Base-by-base conservation (phyloP, 2,888 invertebrate species). In the Phortica okadai region DNA sequence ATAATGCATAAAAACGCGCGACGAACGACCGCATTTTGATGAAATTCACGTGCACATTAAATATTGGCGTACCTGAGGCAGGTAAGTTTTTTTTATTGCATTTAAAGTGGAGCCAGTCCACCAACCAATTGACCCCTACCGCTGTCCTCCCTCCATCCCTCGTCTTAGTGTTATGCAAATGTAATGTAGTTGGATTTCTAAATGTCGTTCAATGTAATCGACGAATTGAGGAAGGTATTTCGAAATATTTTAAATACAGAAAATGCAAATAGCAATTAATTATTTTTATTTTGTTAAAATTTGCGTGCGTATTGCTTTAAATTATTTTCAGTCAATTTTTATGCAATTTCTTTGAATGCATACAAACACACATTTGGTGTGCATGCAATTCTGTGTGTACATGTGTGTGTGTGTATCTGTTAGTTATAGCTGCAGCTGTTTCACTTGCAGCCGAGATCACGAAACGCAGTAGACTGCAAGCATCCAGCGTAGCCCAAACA, bases 1-100 rank as follows among this genome's bases (percentile, higher is more conserved):
- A 64, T 33, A 16, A 54, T 74, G 62, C 6, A 64, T 74, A 64
- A 62, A 62, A 25, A 33, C 33, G 62, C 25, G 16, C 62, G 62
- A 7, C 25, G 62, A 16, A 25, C 76, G 77, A 67, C 74, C 78
- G 79, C 76, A 80, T 81, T 79, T 80, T 74, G 74, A 77, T 81
- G 73, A 77, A 81, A 78, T 84, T 82, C 77, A 78, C 79, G 79
- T 81, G 81, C 81, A 59, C 16, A 33, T 72, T 56, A 72, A 58
- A 58, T 41, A 41, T 33, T 33, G 33, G 3, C 33, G 1, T 33
- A 54, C n/a, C 10, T 54, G n/a, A 10, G 54, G 10, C 7, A 59
- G 59, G 59, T 59, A 59, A n/a, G 21, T 59, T 59, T 59, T n/a
- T 8, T 59, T 59, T 59, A 59, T 59, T 59, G 14, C 14, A 1